Base-by-base conservation (phyloP, 2,113 vertebrate genomes). In the Chionodraco myersi region DNA sequence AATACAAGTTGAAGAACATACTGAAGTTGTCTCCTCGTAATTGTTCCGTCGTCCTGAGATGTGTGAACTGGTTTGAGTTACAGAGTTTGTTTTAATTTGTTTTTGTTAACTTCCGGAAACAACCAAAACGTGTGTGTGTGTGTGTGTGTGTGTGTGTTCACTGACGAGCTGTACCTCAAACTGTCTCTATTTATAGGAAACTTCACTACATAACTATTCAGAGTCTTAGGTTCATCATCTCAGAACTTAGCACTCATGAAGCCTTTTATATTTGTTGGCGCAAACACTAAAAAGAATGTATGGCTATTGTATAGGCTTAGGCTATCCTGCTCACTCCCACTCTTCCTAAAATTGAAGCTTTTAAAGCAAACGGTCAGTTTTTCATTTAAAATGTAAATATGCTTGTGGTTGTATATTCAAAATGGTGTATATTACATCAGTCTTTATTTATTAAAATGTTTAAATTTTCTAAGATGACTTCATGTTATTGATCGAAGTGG, bases 391-490 rank as follows among this genome's bases (percentile, higher is more conserved):
- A 89, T 89, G 91, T 93, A 26, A 26, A 26, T 93, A 93, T 92
- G 93, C 90, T 93, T 94, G 90, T 93, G 92, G 88, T 85, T 90
- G 89, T 91, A 90, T 88, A 91, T 84, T 92, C 91, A 91, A 85
- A 92, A 90, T 92, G 92, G 88, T 94, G 92, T 92, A 93, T 94
- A 93, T 94, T 93, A 93, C 92, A 93, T 92, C 91, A 90, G 73
- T 90, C 90, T 94, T 93, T 91, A 87, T 92, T 94, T 91, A 92
- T 90, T 92, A 92, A 92, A 91, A 92, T 87, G 86, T 89, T 89
- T 87, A 90, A 87, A 90, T 92, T 93, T 94, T 92, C 82, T 82
- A 91, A 88, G 72, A 86, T 63, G 78, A 73, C 81, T 86, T 82
- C 23, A 21, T 75, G 16, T 84, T 82, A 34, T 87, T 86, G 14